Conservation (phyloP, 2,888 invertebrate species). For the Caenorhabditis uteleia region DNA sequence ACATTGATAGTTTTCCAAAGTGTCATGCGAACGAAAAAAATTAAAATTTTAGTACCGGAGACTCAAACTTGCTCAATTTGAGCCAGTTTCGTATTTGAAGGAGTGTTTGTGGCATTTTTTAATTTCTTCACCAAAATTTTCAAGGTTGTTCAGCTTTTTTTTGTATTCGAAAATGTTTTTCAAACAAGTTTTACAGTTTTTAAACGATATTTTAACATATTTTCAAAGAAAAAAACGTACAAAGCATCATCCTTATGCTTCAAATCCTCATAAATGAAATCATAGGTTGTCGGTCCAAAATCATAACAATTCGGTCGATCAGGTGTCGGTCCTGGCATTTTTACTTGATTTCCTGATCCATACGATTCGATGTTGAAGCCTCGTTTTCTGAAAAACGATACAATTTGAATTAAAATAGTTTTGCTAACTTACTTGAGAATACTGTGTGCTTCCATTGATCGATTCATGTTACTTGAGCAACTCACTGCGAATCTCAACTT, state of each 20-base stretch:
- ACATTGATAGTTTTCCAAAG: too few species aligned
- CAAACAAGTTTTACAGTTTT: too few species aligned
- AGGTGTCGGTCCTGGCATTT: constrained; percentile 90
- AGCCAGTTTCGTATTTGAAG: too few species aligned
- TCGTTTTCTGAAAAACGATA: constrained; percentile 79
- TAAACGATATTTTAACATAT: neutral
- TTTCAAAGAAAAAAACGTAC: constrained; percentile 49
- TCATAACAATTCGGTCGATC: constrained; percentile 58
- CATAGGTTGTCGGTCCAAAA: constrained; percentile 56
- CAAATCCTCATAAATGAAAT: constrained; percentile 53
- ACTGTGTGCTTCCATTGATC: constrained; percentile 99
- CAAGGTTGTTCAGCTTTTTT: too few species aligned
- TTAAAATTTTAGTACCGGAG: too few species aligned
- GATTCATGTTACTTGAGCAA: constrained; percentile 98
- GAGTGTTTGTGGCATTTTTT: too few species aligned
- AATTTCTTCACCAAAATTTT: too few species aligned
- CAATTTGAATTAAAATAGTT: neutral
- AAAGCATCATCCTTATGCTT: constrained; percentile 49
- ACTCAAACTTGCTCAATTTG: too few species aligned
- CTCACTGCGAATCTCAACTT: constrained; percentile 81
- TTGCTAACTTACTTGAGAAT: constrained; percentile 78
- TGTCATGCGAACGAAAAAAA: too few species aligned
- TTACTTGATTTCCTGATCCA: constrained; percentile 78
- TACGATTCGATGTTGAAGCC: constrained; percentile 82
- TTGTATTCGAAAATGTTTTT: too few species aligned